These are phyloP conservation scores for Nasua narica DNA, from an alignment of 2,797 vertebrate genomes.

Conservation along the genomic window DNA sequence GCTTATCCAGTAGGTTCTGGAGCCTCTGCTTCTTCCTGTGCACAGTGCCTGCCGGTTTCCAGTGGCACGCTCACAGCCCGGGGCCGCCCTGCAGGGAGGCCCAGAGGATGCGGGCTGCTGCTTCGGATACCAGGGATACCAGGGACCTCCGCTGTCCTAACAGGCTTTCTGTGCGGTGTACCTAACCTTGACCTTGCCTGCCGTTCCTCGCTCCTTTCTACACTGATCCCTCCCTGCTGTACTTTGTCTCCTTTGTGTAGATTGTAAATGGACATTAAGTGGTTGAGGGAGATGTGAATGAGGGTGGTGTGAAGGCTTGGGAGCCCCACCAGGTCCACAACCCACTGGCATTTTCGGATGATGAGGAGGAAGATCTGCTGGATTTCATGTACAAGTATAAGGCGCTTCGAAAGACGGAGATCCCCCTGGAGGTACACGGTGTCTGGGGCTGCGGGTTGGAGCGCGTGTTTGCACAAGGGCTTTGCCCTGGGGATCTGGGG, in stretches of 20 bases:
- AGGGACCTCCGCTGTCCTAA: background rate
- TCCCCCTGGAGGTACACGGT: constrained; percentile 84
- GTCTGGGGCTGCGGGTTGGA: background rate
- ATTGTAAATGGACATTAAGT: constrained; percentile 81
- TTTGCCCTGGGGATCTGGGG: background rate
- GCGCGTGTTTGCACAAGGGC: background rate
- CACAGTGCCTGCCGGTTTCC: background rate
- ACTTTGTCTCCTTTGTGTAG: constrained; percentile 81
- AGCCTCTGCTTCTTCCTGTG: background rate
- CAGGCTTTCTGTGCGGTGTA: constrained; percentile 43
- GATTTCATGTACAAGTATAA: constrained; percentile 78
- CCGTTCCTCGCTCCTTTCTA: background rate
- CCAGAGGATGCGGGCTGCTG: background rate
- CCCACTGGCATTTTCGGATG: constrained; percentile 84
- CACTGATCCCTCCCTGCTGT: constrained; percentile 63
- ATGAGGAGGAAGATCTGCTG: constrained; percentile 83
- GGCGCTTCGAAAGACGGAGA: constrained; percentile 79
- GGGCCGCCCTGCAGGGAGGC: background rate
- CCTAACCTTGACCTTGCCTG: constrained; percentile 19
- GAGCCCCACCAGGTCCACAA: constrained; percentile 79
- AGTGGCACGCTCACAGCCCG: background rate
- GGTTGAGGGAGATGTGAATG: constrained; percentile 83
- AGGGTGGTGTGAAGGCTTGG: constrained; percentile 80
- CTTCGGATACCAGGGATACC: background rate
- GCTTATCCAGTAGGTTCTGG: background rate